Evolutionary conservation across 2,888 invertebrate genomes (phyloP).

Genomic region (Pyrgus malvae): DNA sequence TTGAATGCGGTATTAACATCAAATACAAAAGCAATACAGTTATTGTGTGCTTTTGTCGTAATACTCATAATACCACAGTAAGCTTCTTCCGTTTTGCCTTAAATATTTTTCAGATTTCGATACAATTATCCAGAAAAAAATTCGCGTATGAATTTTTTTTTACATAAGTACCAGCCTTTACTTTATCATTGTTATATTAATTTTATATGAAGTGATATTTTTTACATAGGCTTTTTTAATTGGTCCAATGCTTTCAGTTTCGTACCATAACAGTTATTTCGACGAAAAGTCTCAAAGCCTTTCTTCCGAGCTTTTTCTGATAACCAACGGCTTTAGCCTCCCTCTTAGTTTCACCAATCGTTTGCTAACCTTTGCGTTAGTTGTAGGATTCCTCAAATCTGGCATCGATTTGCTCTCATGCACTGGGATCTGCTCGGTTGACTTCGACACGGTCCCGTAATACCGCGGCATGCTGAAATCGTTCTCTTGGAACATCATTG

Average conservation of each 20-base stretch:
- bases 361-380: conserved; percentile 65
- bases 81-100: too few relatives aligned
- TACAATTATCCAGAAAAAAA: too few relatives aligned
- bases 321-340: conserved; percentile 70
- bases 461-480: conserved; percentile 85
- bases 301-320: conserved; percentile 72
- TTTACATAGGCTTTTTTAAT: not conserved
- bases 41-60: too few relatives aligned
- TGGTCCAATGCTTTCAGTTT: not conserved
- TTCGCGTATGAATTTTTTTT: too few relatives aligned
- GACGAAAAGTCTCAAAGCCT: too few relatives aligned
- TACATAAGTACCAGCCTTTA: too few relatives aligned
- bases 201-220: not conserved
- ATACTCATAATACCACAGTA: too few relatives aligned
- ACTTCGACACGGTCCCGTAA: conserved; percentile 70
- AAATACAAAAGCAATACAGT: too few relatives aligned
- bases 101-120: too few relatives aligned
- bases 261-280: too few relatives aligned
- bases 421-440: conserved; percentile 51
- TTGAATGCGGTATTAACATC: too few relatives aligned
- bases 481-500: conserved; percentile 68
- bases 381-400: conserved; percentile 60
- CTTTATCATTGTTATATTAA: too few relatives aligned
- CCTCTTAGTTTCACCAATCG: conserved; percentile 70
- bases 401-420: conserved; percentile 79